Evolutionary conservation across 2,113 vertebrate species (phyloP), one percentile per base, ranked within the genome.

Genomic region (Sitta europaea): DNA sequence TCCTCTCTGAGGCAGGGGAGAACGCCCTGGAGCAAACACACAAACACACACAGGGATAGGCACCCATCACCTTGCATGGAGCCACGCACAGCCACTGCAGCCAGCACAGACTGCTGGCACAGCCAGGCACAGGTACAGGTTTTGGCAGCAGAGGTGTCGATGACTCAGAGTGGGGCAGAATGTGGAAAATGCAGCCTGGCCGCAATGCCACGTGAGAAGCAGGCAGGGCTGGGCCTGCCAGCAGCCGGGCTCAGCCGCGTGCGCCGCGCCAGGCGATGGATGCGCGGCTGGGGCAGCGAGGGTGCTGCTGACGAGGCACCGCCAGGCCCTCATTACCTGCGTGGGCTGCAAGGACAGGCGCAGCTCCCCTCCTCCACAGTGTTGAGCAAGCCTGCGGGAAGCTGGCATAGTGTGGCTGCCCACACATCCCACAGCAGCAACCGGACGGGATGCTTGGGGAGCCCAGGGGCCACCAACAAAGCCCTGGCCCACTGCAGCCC

Each of bases 171-270:
- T 1, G 2, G 18, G 62, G 81, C 83, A 80, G 95, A 96, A 96
- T 97, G 95, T 95, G 90, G 96, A 90, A 93, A 95, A 96, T 91
- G 94, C 93, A 73, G 95, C 89, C 47, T 0, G 45, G 86, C 84
- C 8, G 0, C 94, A 3, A 1, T 5, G 79, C 91, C 95, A 86
- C 81, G 95, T 97, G 95, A 96, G 91, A 1, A 2, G 16, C 93
- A 51, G 92, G 95, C 92, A 95, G 91, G 94, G 94, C 94, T 6
- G 51, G 94, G 91, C 95, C 94, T 84, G 95, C 75, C 86, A 25
- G 71, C 11, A 0, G 82, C 57, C 5, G 2, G 36, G 73, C 68
- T 54, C 17, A 61, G 16, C 92, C 45, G 51, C 71, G 57, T 93
- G 93, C 27, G 12, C 55, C 1, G 6, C 0, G 7, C 68, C 0